Evolutionary conservation across 2,888 invertebrate species (phyloP), one percentile per base, ranked within the genome.

Genomic region (Sturmia bella): DNA sequence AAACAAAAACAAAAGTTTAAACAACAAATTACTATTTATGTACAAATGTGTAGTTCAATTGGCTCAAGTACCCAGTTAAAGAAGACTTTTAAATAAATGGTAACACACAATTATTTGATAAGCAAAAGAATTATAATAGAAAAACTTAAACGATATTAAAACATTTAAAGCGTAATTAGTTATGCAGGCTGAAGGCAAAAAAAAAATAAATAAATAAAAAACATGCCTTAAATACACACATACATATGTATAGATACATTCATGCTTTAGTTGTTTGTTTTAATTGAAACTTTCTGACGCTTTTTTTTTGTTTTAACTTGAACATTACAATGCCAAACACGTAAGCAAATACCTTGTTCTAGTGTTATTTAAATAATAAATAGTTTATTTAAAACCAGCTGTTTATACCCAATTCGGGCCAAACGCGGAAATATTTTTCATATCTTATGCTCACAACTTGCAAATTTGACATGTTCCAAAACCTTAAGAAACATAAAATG

Each of bases 61-160:
- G 11, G 12, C 43, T 15, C 17, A 27, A 45, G 27, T 43, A 43
- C 43, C 21, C 52, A 1, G 2, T 1, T 5, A 12, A 56, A 57
- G 39, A 56, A 64, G 37, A n/a, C 13, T 19, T 43, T 50, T 12
- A 24, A 17, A 11, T 12, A 63, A 78, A 78, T 64, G 50, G 57
- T 72, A 63, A 72, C 70, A 50, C 52, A n/a, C n/a, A n/a, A n/a
- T n/a, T n/a, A 52, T 50, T 41, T 64, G 70, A 76, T 76, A 75
- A 75, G 75, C 48, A 48, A 50, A 54, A 54, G 7, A 32, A 32
- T 32, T 32, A 27, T 32, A 32, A 32, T 32, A 32, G n/a, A n/a
- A 3, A 7, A 32, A 32, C 32, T 32, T 32, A 32, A 32, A 32
- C 15, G 9, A 50, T 50, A 3, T 52, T 21, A 24, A 66, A 52